phyloP scores from a whole-genome alignment of 2,888 invertebrate species.

The Metalampra italica region DNA sequence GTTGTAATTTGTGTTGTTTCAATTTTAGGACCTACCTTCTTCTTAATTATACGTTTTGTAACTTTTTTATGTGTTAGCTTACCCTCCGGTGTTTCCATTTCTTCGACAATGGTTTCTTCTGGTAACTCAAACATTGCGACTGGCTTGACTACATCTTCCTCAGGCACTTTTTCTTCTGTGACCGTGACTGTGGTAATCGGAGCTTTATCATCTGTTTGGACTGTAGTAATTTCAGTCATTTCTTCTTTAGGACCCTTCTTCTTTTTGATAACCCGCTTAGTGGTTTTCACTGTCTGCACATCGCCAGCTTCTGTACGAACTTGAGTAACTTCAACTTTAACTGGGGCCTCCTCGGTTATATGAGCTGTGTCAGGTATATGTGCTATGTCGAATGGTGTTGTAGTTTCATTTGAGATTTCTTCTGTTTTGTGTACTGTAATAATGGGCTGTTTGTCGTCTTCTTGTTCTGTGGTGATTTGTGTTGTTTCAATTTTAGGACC shows the following conservation, averaged over 20 bases:
- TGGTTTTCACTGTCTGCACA: conserved; percentile 31
- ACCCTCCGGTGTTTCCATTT: conserved; percentile 33
- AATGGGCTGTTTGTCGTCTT: conserved; percentile 37
- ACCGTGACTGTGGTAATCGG: conserved; percentile 23
- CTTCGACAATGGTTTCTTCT: conserved; percentile 38
- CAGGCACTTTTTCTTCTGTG: conserved; percentile 19
- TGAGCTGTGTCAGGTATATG: conserved; percentile 25
- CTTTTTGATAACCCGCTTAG: conserved; percentile 33
- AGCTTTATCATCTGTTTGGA: conserved; percentile 22
- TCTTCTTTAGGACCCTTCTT: conserved; percentile 23
- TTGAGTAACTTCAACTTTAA: conserved; percentile 19
- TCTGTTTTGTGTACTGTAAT: conserved; percentile 31
- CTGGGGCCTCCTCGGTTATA: conserved; percentile 25
- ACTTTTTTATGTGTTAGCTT: conserved; percentile 28
- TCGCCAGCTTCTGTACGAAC: conserved; percentile 22
- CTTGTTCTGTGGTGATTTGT: conserved; percentile 16
- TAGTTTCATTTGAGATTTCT: conserved; percentile 7
- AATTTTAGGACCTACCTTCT: conserved; percentile 31
- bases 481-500: conserved; percentile 27
- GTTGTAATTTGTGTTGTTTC: conserved; percentile 25
- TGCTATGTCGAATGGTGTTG: conserved; percentile 24
- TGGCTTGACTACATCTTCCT: conserved; percentile 19
- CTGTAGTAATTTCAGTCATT: conserved; percentile 23
- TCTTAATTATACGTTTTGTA: conserved; percentile 33
- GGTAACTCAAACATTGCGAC: conserved; percentile 24